Base-by-base conservation (phyloP, 2,113 vertebrate genomes). In the Takifugu flavidus region DNA sequence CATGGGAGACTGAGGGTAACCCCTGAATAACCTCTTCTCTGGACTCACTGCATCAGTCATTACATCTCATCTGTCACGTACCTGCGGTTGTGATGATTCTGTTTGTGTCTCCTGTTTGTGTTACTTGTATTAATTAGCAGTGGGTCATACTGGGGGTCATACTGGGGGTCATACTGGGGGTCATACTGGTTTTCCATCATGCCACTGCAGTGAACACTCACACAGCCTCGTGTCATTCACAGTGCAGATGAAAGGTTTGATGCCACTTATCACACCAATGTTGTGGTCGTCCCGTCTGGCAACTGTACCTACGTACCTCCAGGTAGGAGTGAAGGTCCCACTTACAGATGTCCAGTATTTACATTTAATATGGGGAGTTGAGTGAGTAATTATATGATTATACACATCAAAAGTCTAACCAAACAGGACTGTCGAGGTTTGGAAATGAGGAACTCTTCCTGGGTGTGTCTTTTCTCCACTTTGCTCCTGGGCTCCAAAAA, bases 161-260 rank as follows among this genome's bases (percentile, higher is more conserved):
- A 34, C 43, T 53, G 51, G 46, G 4, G 15, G 43, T 55, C 27
- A 25, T 12, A 5, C 20, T n/a, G 50, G 49, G 58, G 49, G 25
- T 56, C 34, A 14, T 8, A 34, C 43, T 53, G 51, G 46, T 74
- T 27, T 34, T 13, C 45, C 20, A 4, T 13, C 27, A 15, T 25
- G 51, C 57, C 49, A 43, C 14, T 13, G 51, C 13, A 31, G 39
- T 34, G 56, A 67, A 62, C 28, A 28, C 15, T 80, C 26, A 72
- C 4, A 2, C n/a, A 4, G 3, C 56, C 54, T 43, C 25, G 3
- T 86, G 44, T 79, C 56, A 28, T 28, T 81, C 87, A 71, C 84
- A 98, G 96, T 81, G 96, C 96, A 14, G 95, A 98, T 56, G 95
- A 98, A 81, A 87, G 93, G 29, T 98, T 96, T 65, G 95, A 98